Percentiles rank a stretch among this genome's conserved stretches.
phyloP scores from a whole-genome alignment of 2,888 invertebrate genomes.

The Agonum fuliginosum region DNA sequence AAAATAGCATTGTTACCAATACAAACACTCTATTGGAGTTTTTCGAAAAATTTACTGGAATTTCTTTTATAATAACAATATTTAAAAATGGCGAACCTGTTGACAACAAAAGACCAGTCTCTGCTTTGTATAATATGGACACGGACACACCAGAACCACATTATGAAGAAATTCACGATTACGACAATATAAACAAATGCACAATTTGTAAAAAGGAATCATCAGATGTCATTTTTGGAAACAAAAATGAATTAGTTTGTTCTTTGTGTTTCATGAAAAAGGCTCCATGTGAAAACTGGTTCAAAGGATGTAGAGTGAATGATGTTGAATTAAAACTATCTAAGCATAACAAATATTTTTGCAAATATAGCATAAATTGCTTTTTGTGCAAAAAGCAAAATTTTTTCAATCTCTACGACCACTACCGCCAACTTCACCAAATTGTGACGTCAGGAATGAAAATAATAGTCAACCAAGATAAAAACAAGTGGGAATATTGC shows the following conservation, averaged over 20 bases:
- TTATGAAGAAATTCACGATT: slow-evolving; percentile 12
- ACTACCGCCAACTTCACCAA: not conserved
- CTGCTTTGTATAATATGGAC: not conserved
- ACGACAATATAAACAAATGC: not conserved
- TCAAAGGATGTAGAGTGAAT: not conserved
- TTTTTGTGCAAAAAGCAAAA: not conserved
- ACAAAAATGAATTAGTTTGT: slow-evolving; percentile 4
- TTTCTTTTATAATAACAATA: not conserved
- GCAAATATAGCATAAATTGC: not conserved
- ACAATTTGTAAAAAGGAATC: not conserved
- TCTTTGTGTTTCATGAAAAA: slow-evolving; percentile 6
- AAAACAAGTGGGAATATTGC: not conserved
- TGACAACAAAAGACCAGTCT: not conserved
- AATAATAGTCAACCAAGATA: not conserved
- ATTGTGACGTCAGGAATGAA: not conserved
- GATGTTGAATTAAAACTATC: not conserved
- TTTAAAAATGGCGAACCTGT: not conserved
- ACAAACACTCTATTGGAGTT: slow-evolving; percentile 2
- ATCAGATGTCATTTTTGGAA: not conserved
- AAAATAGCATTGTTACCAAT: not conserved
- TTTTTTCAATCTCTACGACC: not conserved
- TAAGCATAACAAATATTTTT: slow-evolving; percentile 1
- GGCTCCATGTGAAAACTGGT: not conserved
- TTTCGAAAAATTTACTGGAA: not conserved
- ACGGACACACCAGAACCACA: not conserved